phyloP scores from a whole-genome alignment of 2,113 vertebrate genomes.

The Amblyopsis rosae region DNA sequence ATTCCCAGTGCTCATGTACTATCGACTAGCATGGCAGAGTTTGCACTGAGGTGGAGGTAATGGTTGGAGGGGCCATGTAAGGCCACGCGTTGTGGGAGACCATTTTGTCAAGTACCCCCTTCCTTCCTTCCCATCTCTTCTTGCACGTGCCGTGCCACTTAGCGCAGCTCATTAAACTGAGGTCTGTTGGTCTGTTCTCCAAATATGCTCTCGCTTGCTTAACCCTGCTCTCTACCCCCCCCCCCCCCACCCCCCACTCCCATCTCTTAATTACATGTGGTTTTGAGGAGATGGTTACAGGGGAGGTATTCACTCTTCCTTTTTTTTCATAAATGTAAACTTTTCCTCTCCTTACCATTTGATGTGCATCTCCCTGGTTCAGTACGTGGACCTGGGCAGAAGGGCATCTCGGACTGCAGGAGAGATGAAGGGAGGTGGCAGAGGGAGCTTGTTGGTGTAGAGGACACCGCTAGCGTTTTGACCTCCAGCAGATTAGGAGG shows the following conservation, averaged over 20 bases:
- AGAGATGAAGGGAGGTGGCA: background rate
- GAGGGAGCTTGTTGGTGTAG: constrained; percentile 1
- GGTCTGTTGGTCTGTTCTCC: constrained; percentile 20
- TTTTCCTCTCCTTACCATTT: no score
- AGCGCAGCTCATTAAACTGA: constrained; percentile 38
- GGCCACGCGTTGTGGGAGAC: constrained; percentile 3
- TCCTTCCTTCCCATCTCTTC: background rate
- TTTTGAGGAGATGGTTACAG: background rate
- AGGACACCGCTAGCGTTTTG: constrained; percentile 49
- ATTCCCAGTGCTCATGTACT: background rate
- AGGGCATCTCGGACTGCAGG: background rate
- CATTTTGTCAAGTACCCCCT: no score
- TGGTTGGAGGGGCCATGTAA: background rate
- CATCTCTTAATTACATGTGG: background rate
- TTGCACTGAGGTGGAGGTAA: background rate
- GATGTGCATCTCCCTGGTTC: no score
- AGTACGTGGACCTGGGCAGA: constrained; percentile 21
- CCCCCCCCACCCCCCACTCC: constrained; percentile 29
- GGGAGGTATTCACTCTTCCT: background rate
- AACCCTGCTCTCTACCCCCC: background rate
- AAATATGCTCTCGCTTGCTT: constrained; percentile 6
- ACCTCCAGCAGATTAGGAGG: constrained; percentile 64
- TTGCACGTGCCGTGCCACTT: constrained; percentile 5
- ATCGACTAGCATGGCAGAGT: background rate
- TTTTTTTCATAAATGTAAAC: no score